A percentile compares a stretch with the other conserved stretches of the same genome.
Evolutionary conservation across 2,113 vertebrate species (phyloP).

Genomic region (Grus americana): DNA sequence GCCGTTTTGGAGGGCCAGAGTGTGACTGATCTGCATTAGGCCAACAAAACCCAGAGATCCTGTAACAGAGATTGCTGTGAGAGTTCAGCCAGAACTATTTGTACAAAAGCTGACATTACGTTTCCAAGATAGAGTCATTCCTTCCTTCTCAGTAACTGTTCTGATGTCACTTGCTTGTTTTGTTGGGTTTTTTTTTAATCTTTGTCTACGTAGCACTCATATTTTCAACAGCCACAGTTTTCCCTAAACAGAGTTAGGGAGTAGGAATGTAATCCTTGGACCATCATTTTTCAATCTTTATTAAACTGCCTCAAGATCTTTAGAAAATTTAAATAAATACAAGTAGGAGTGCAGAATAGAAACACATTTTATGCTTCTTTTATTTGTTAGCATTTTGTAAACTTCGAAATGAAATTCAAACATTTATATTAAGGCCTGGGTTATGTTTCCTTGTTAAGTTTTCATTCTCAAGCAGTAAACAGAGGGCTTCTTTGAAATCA

Average conservation of each 20-base stretch:
- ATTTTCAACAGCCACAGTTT: neutral
- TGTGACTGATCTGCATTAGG: neutral
- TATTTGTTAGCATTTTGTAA: neutral
- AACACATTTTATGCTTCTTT: neutral
- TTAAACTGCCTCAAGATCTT: neutral
- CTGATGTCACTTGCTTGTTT: neutral
- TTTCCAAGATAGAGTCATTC: neutral
- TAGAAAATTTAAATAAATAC: neutral
- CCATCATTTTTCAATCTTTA: neutral
- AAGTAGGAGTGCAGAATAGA: neutral
- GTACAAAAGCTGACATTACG: neutral
- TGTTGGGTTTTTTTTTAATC: neutral
- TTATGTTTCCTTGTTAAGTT: neutral
- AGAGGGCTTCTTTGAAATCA: neutral
- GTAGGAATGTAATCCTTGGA: neutral
- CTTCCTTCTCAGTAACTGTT: neutral
- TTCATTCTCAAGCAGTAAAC: neutral
- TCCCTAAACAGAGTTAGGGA: neutral
- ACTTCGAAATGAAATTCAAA: neutral
- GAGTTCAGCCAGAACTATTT: neutral
- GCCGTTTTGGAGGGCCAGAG: neutral
- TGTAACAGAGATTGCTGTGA: neutral
- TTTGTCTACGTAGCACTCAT: neutral
- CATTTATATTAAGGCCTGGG: neutral
- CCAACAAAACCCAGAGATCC: neutral